phyloP scores from a whole-genome alignment of 2,888 invertebrate species.

The Allygus modestus region DNA sequence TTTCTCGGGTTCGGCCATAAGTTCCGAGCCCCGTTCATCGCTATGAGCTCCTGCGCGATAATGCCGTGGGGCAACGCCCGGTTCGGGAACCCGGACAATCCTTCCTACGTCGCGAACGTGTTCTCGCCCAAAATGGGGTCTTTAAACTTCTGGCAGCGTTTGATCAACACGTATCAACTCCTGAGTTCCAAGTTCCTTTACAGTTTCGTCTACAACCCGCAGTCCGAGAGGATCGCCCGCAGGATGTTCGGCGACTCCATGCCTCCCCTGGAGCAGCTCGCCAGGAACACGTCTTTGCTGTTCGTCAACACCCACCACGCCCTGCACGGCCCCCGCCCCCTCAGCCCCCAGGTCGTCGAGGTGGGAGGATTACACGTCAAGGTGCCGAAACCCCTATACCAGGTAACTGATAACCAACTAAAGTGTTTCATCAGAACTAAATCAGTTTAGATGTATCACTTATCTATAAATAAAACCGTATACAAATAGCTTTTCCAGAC shows the following conservation, averaged over 20 bases:
- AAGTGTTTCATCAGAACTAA: too few relatives aligned
- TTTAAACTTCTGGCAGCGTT: constrained; percentile 73
- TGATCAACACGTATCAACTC: constrained; percentile 71
- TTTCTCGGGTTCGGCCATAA: constrained; percentile 66
- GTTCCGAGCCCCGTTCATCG: constrained; percentile 65
- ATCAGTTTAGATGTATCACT: too few relatives aligned
- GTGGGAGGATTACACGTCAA: constrained; percentile 67
- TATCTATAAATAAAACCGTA: too few relatives aligned
- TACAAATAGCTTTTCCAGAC: too few relatives aligned
- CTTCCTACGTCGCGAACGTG: constrained; percentile 64
- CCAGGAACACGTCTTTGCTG: constrained; percentile 75
- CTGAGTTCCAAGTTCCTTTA: constrained; percentile 66
- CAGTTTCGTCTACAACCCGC: constrained; percentile 56
- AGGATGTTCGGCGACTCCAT: constrained; percentile 71
- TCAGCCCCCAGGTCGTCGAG: constrained; percentile 73
- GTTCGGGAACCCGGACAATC: constrained; percentile 63
- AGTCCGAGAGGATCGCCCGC: constrained; percentile 66
- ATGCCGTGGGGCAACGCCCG: constrained; percentile 66
- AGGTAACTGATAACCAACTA: constrained; percentile 65
- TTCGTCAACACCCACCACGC: constrained; percentile 76
- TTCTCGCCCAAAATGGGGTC: constrained; percentile 60
- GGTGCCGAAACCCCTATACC: constrained; percentile 64
- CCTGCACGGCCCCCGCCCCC: constrained; percentile 74
- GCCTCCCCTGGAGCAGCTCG: constrained; percentile 73
- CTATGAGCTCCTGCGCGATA: constrained; percentile 66